Evolutionary conservation across 2,888 invertebrate species (phyloP).

Genomic region (Eudasyphora cyanicolor): DNA sequence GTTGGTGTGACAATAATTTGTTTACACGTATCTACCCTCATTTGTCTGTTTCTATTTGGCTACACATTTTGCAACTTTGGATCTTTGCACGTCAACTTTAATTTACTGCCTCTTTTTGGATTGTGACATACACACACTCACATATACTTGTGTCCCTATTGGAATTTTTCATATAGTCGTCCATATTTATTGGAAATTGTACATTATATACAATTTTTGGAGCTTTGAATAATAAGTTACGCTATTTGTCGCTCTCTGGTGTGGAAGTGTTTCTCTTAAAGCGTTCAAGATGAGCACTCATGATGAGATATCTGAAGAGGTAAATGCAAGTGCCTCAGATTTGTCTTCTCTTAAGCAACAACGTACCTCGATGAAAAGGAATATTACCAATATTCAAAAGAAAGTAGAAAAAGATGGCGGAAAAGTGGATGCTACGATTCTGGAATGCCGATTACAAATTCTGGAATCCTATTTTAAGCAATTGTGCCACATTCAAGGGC

Average conservation of each 20-base stretch:
- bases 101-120: neutral
- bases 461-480: slow-evolving; percentile 52
- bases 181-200: neutral
- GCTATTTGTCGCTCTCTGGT: neutral
- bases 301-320: no score
- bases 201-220: neutral
- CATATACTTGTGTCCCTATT: no score
- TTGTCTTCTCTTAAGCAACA: slow-evolving; percentile 45
- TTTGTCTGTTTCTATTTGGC: neutral
- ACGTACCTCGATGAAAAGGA: slow-evolving; percentile 8
- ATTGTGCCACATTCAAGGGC: slow-evolving; percentile 38
- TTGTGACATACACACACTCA: no score
- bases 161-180: neutral
- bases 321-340: neutral
- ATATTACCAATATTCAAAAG: slow-evolving; percentile 8
- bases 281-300: neutral
- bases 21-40: neutral
- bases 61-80: neutral
- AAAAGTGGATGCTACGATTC: slow-evolving; percentile 21
- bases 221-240: neutral
- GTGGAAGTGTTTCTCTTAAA: neutral
- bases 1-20: neutral
- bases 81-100: neutral
- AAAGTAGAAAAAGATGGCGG: slow-evolving; percentile 38
- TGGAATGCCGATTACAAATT: slow-evolving; percentile 50